These are phyloP conservation scores for Porites lutea DNA, from an alignment of 64 coral and sea anemone genomes.

Conservation along the genomic window DNA sequence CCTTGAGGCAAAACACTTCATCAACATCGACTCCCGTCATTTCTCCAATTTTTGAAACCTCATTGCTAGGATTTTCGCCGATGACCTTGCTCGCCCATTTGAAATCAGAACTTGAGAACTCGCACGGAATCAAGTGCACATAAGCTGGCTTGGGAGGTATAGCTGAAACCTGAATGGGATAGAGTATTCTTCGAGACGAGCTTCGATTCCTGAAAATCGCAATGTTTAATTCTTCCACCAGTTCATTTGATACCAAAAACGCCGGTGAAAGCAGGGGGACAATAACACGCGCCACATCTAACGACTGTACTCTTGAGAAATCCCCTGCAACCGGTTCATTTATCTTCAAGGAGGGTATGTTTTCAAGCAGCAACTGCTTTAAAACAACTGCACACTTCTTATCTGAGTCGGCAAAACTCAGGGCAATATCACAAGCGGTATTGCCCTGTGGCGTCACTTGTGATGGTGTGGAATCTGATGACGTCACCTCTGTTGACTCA, in stretches of 20 bases:
- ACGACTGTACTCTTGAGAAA: constrained; percentile 41
- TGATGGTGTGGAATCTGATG: too few species aligned
- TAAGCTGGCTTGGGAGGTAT: constrained; percentile 70
- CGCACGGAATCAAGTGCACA: constrained; percentile 73
- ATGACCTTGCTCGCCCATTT: constrained; percentile 40
- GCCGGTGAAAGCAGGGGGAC: constrained; percentile 63
- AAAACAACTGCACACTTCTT: constrained; percentile 39
- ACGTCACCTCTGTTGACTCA: neutral
- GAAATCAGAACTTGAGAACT: constrained; percentile 62
- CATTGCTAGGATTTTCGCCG: neutral
- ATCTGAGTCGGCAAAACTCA: constrained; percentile 75
- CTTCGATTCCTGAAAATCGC: constrained; percentile 77
- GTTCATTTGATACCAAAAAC: constrained; percentile 65
- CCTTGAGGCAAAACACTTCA: constrained; percentile 34
- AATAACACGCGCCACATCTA: constrained; percentile 76
- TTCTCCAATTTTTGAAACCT: neutral
- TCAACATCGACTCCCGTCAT: neutral
- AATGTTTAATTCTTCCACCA: constrained; percentile 89
- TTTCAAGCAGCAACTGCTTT: constrained; percentile 72
- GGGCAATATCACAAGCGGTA: constrained; percentile 31
- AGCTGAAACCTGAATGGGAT: constrained; percentile 38
- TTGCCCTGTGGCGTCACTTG: neutral
- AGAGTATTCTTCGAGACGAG: constrained; percentile 48
- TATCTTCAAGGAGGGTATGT: constrained; percentile 49
- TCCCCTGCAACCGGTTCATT: constrained; percentile 48